Evolutionary conservation across 1,140 invertebrate genomes (phyloP).

Genomic region (Trigoniulus corallinus): DNA sequence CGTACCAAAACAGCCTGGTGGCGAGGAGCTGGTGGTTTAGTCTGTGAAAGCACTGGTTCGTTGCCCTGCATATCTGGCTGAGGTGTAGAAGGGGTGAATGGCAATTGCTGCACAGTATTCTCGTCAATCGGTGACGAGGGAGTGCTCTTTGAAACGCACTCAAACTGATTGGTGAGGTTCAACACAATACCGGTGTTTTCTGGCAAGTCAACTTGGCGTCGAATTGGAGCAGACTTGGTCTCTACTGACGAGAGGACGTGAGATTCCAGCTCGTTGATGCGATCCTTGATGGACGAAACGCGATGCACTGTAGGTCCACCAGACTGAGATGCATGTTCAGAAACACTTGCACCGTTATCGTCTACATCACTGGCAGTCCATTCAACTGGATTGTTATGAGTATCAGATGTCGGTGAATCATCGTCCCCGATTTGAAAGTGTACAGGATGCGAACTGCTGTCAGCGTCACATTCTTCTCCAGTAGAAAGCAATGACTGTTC

Average conservation of each 20-base stretch:
- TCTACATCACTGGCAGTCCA: neutral
- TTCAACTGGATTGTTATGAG: neutral
- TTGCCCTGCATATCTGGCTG: neutral
- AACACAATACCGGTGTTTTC: slow-evolving; percentile 40
- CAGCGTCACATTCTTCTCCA: neutral
- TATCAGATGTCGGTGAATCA: slow-evolving; percentile 17
- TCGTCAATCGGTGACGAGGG: slow-evolving; percentile 20
- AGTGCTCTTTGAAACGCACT: slow-evolving; percentile 27
- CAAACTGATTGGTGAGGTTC: slow-evolving; percentile 42
- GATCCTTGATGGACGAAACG: slow-evolving; percentile 32
- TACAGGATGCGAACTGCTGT: neutral
- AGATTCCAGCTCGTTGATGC: slow-evolving; percentile 45
- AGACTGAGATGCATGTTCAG: slow-evolving; percentile 2
- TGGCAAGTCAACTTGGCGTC: slow-evolving; percentile 14
- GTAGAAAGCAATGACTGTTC: too few relatives aligned
- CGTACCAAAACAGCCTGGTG: slow-evolving; percentile 29
- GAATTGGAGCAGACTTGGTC: slow-evolving; percentile 18
- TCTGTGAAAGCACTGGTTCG: slow-evolving; percentile 11
- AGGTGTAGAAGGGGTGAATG: too few relatives aligned
- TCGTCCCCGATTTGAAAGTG: slow-evolving; percentile 6
- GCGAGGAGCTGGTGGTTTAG: slow-evolving; percentile 15
- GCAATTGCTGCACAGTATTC: slow-evolving; percentile 9
- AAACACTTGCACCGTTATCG: neutral
- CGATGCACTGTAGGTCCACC: slow-evolving; percentile 2
- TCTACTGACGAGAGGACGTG: slow-evolving; percentile 18